A percentile compares a stretch with the other conserved stretches of the same genome.
Conservation (phyloP, 2,113 vertebrate genomes). For the Lota lota region DNA sequence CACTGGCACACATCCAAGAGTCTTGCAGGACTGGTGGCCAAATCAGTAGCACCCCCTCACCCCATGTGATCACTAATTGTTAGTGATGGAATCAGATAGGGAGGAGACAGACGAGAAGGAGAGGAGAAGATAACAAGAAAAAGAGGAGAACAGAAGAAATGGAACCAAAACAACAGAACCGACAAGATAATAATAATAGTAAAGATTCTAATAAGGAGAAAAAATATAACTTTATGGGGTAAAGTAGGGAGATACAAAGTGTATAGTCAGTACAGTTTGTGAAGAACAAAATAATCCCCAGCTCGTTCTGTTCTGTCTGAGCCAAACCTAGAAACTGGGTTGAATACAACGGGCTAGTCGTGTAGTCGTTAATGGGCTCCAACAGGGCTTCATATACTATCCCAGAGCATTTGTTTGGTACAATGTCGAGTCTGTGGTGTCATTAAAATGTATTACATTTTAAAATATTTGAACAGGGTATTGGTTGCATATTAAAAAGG, state of each 20-base stretch:
- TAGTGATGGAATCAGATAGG: slow-evolving; percentile 10
- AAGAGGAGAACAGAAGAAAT: not conserved
- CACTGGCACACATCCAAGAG: slow-evolving; percentile 6
- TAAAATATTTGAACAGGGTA: no score
- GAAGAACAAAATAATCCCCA: not conserved
- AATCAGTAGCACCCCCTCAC: not conserved
- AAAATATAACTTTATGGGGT: not conserved
- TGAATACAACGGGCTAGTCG: not conserved
- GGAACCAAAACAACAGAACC: not conserved
- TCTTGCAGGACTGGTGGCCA: not conserved
- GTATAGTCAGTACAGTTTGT: not conserved
- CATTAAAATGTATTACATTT: no score
- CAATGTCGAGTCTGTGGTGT: no score
- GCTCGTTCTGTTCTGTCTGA: not conserved
- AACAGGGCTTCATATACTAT: no score
- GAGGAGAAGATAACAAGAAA: not conserved
- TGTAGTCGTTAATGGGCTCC: no score
- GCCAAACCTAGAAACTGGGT: not conserved
- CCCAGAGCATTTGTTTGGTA: no score
- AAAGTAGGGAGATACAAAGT: not conserved
- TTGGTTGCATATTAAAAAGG: no score
- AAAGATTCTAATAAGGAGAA: no score
- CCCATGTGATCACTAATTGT: slow-evolving; percentile 19
- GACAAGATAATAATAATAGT: not conserved
- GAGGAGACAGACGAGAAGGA: not conserved